Conservation (phyloP, 1,140 invertebrate genomes). For the Nixonia krombeini region DNA sequence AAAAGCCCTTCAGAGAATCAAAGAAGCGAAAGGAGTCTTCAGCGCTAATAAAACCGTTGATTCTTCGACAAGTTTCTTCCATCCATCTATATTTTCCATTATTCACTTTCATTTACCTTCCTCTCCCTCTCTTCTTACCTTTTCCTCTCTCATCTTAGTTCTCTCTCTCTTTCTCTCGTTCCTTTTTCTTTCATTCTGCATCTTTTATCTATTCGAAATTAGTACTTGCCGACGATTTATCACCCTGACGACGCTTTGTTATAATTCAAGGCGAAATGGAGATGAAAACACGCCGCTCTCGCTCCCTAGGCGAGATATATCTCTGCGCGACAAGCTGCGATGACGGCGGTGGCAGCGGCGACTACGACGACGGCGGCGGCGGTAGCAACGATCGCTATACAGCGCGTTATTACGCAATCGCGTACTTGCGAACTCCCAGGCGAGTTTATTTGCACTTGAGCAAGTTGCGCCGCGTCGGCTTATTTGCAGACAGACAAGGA, state of each 20-base stretch:
- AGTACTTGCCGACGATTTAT: slow-evolving; percentile 3
- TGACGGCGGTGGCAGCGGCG: slow-evolving; percentile 9
- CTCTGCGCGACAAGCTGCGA: slow-evolving; percentile 26
- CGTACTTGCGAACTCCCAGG: slow-evolving; percentile 40
- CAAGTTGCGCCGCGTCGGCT: slow-evolving; percentile 34
- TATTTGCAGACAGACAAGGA: slow-evolving; percentile 41
- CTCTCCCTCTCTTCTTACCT: not conserved
- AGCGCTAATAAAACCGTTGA: slow-evolving; percentile 22
- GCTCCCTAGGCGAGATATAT: slow-evolving; percentile 12
- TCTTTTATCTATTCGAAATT: slow-evolving; percentile 10
- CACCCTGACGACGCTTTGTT: slow-evolving; percentile 11
- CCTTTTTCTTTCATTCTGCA: not conserved
- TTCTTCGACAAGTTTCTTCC: slow-evolving; percentile 17
- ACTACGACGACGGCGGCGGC: slow-evolving; percentile 6
- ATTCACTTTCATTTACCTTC: not conserved
- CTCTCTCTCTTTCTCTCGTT: not conserved
- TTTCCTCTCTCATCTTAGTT: too few relatives aligned
- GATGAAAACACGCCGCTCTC: slow-evolving; percentile 14
- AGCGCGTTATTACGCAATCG: slow-evolving; percentile 54
- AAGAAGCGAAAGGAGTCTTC: slow-evolving; percentile 12
- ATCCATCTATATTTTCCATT: slow-evolving; percentile 30
- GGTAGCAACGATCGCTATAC: slow-evolving; percentile 6
- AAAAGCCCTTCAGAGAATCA: slow-evolving; percentile 18
- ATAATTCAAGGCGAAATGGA: slow-evolving; percentile 24
- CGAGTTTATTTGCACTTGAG: slow-evolving; percentile 53